A percentile compares a stretch with the other conserved stretches of the same genome.
Evolutionary conservation across 2,113 vertebrate species (phyloP).

Genomic region (Lophius piscatorius): DNA sequence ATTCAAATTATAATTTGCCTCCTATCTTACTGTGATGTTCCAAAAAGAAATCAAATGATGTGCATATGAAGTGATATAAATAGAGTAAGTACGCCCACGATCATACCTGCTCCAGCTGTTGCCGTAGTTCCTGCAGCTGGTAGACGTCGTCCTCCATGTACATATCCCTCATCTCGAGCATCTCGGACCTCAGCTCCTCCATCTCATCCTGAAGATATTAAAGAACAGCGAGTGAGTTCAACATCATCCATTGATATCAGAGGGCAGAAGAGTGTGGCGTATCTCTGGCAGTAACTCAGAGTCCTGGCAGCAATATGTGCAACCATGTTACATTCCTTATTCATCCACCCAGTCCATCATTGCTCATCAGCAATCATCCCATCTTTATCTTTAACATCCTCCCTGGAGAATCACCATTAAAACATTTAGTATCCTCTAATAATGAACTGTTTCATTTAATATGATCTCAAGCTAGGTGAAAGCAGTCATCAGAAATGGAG

Average conservation of each 20-base stretch:
- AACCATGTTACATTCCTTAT: background rate
- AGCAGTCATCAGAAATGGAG: constrained; percentile 6
- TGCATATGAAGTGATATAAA: no score
- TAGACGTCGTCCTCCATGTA: constrained; percentile 99
- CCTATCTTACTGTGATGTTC: no score
- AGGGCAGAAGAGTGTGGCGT: background rate
- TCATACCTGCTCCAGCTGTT: constrained; percentile 90
- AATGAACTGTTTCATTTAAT: constrained; percentile 11
- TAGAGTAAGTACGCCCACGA: background rate
- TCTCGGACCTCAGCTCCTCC: constrained; percentile 95
- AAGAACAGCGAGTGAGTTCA: background rate
- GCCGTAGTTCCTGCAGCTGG: constrained; percentile 95
- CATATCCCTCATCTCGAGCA: constrained; percentile 99
- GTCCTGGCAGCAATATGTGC: background rate
- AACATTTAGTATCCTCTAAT: constrained; percentile 18
- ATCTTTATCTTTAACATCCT: constrained; percentile 10
- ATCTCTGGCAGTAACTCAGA: constrained; percentile 2
- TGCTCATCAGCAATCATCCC: background rate
- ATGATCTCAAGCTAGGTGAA: constrained; percentile 16
- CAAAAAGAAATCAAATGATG: no score
- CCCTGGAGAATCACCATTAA: constrained; percentile 14
- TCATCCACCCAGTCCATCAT: constrained; percentile 10
- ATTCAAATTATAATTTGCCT: no score
- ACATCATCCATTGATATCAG: background rate
- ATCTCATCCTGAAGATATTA: constrained; percentile 89